Evolutionary conservation across 1,140 invertebrate species (phyloP).

Genomic region (Vollenhovia emeryi): DNA sequence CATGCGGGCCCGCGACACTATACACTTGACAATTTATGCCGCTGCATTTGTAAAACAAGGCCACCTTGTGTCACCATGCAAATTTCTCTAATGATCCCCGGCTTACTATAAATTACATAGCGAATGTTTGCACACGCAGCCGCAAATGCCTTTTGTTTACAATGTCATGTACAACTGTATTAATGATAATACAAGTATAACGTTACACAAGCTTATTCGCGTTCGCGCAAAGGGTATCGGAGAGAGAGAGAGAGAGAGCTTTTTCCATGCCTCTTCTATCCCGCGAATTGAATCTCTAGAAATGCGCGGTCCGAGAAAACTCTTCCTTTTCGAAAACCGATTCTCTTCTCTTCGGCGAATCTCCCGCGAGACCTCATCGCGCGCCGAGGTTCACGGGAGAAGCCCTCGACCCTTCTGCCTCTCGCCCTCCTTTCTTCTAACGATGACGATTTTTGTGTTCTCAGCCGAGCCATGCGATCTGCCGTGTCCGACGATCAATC

Average conservation of each 20-base stretch:
- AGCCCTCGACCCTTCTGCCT: not conserved
- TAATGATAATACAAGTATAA: not conserved
- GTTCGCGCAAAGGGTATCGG: not conserved
- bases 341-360: not conserved
- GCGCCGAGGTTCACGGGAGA: not conserved
- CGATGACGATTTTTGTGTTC: not conserved
- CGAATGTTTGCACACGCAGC: not conserved
- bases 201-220: not conserved
- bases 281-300: not conserved
- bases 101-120: not conserved
- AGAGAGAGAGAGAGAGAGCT: not conserved
- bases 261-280: not conserved
- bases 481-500: conserved; percentile 88
- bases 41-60: conserved; percentile 25
- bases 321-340: not conserved
- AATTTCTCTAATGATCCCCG: conserved; percentile 19
- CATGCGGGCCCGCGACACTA: not conserved
- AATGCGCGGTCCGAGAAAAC: not conserved
- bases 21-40: not conserved
- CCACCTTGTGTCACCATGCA: conserved; percentile 10
- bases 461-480: conserved; percentile 92
- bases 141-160: conserved; percentile 11
- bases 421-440: not conserved
- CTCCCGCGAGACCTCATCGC: not conserved
- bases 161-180: not conserved